Conservation (phyloP, 2,113 vertebrate species). For the Charina bottae region DNA sequence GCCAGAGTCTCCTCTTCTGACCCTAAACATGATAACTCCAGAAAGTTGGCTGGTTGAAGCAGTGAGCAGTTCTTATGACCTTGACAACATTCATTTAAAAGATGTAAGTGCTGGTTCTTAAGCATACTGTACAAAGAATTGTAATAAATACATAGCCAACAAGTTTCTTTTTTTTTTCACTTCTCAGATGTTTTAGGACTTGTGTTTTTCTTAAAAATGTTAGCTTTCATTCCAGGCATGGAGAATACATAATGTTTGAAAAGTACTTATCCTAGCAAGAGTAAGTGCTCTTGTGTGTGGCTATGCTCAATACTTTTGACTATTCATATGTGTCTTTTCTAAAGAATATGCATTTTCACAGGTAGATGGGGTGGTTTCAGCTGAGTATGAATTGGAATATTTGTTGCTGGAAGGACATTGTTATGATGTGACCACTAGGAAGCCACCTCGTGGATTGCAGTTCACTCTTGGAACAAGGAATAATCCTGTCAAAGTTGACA, state of each 20-base stretch:
- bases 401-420: conserved; percentile 94
- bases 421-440: conserved; percentile 85
- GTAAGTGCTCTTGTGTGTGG: background rate
- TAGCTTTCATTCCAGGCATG: background rate
- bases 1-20: conserved; percentile 89
- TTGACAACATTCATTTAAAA: conserved; percentile 94
- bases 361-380: conserved; percentile 80
- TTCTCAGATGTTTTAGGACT: background rate
- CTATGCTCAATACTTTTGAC: background rate
- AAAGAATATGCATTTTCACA: conserved; percentile 57
- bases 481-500: conserved; percentile 86
- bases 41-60: conserved; percentile 95
- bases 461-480: conserved; percentile 90
- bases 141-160: background rate
- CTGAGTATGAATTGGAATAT: conserved; percentile 93
- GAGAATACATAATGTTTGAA: background rate
- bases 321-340: background rate
- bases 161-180: background rate
- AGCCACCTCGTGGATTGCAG: conserved; percentile 90
- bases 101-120: conserved; percentile 77
- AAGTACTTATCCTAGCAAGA: background rate
- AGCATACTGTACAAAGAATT: background rate
- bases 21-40: conserved; percentile 94
- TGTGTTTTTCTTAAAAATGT: background rate
- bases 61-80: conserved; percentile 88